Base-by-base conservation (phyloP, 2,888 invertebrate genomes). In the Heliothis peltigera region DNA sequence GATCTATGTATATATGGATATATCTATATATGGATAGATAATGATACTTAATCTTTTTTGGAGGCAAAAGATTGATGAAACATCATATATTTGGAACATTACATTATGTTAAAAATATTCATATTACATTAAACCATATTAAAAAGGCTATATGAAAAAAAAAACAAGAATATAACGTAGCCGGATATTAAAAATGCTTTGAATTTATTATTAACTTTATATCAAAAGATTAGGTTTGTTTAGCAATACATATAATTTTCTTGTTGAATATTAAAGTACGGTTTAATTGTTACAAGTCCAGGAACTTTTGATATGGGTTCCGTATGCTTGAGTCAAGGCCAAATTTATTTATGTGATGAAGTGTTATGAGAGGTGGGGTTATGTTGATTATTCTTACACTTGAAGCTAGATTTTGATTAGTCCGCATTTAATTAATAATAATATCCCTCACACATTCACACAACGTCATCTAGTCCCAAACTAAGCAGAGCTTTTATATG, bases 271-370 rank as follows among this genome's bases (percentile, higher is more conserved):
- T 69, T 57, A 53, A 66, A 28, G 19, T 10, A 22, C n/a, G 35
- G 17, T 35, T 52, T 71, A 64, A 71, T 72, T 69, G 52, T 66
- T 65, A 1, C n/a, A 49, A 69, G 35, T 25, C 43, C 32, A 43
- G 25, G 52, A 18, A 15, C 21, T 49, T 71, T 56, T 49, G 7
- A 17, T 8, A 22, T 52, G 42, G 57, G 28, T 51, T 52, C n/a
- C 43, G 18, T 21, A 8, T 55, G 18, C 10, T 42, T 52, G 52
- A 17, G n/a, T n/a, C 52, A 56, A 64, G 52, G 66, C 22, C 8
- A 28, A 32, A 46, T n/a, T 44, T 48, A 70, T 51, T 12, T 10
- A 3, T 10, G 59, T 17, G 6, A 28, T 43, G 8, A 1, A 25
- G 48, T 35, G 15, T 15, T 35, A 4, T 28, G 28, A 28, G 28